A percentile compares a stretch with the other conserved stretches of the same genome.
phyloP scores from a whole-genome alignment of 2,888 invertebrate species.

The Alviniconcha strummeri region DNA sequence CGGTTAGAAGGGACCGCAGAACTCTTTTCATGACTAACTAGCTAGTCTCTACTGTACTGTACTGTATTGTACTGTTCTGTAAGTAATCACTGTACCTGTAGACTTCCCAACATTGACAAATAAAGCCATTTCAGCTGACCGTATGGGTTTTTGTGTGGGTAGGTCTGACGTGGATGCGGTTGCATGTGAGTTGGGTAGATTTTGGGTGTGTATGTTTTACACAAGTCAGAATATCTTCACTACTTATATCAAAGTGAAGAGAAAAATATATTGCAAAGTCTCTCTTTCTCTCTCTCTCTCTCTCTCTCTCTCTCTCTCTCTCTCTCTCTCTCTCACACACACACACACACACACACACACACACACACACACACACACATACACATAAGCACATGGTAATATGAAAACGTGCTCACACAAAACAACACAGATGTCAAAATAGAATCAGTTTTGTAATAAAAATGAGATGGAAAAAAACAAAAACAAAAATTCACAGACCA shows the following conservation, averaged over 20 bases:
- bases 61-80: background rate
- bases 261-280: background rate
- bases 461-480: no score
- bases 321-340: background rate
- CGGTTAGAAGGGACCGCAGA: background rate
- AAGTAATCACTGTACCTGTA: slow-evolving; percentile 8
- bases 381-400: background rate
- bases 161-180: background rate
- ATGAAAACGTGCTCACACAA: background rate
- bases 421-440: background rate
- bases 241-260: background rate
- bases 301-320: no score
- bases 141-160: background rate
- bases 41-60: background rate
- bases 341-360: background rate
- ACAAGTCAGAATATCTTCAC: background rate
- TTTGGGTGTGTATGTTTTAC: background rate
- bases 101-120: slow-evolving; percentile 7
- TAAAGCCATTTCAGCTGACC: slow-evolving; percentile 8
- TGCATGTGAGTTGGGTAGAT: no score
- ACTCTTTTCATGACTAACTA: background rate
- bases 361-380: background rate
- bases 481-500: no score
- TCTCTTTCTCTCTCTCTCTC: no score
- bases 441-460: no score